Conservation (phyloP, 2,113 vertebrate species). For the Myiopsitta monachus region DNA sequence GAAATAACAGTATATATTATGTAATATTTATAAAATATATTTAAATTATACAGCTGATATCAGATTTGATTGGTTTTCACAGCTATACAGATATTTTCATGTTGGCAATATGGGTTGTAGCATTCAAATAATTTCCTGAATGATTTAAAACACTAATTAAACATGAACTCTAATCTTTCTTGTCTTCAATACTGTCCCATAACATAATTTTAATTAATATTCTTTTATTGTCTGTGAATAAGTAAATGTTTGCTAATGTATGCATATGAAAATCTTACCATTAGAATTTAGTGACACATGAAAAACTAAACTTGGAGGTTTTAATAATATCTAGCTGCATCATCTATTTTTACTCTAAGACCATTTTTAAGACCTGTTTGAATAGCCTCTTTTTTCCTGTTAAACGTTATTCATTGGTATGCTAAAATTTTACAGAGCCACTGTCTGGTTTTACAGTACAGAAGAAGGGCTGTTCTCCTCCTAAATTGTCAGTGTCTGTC, state of each 20-base stretch:
- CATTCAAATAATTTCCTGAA: neutral
- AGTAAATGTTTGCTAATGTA: neutral
- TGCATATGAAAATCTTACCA: neutral
- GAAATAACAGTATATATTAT: neutral
- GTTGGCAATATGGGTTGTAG: neutral
- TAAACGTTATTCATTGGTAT: neutral
- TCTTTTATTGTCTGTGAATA: neutral
- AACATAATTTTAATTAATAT: neutral
- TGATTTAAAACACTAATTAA: neutral
- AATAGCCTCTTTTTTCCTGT: neutral
- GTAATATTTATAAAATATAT: no score
- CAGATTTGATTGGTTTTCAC: neutral
- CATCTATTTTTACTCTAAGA: neutral
- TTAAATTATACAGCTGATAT: neutral
- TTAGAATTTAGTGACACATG: neutral
- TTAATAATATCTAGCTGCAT: neutral
- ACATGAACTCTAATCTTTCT: neutral
- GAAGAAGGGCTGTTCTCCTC: neutral
- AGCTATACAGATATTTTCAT: neutral
- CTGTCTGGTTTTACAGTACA: neutral
- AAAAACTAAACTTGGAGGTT: neutral
- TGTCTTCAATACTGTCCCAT: neutral
- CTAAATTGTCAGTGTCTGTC: neutral
- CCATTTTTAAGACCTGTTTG: neutral
- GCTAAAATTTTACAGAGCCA: neutral